These are phyloP conservation scores for Plotosus lineatus DNA, from an alignment of 2,113 vertebrate species.

Conservation along the genomic window DNA sequence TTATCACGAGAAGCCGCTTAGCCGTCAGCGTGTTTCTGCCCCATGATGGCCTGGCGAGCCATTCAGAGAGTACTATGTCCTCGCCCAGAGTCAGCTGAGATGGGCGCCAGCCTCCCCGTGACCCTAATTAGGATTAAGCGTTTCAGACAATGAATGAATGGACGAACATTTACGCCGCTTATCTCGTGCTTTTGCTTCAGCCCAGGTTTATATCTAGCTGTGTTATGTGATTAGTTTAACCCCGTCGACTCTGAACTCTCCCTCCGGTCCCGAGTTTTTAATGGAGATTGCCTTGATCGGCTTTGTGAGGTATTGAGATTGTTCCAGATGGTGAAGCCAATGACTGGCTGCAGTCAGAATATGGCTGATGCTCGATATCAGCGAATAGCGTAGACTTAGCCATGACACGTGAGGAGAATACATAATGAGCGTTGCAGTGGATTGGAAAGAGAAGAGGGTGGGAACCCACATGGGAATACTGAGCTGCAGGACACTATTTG, in stretches of 20 bases:
- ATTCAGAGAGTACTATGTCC: too few relatives aligned
- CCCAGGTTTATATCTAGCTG: neutral
- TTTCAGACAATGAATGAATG: too few relatives aligned
- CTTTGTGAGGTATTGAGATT: slow-evolving; percentile 41
- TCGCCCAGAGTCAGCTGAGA: too few relatives aligned
- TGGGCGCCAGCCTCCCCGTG: too few relatives aligned
- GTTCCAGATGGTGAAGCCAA: slow-evolving; percentile 10
- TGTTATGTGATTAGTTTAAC: slow-evolving; percentile 21
- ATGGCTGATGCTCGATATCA: neutral
- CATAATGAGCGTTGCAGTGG: slow-evolving; percentile 18
- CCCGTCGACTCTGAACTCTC: neutral
- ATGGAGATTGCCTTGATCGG: slow-evolving; percentile 33
- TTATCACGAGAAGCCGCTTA: too few relatives aligned
- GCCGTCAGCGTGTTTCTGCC: too few relatives aligned
- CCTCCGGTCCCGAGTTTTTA: slow-evolving; percentile 23
- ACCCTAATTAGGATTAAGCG: too few relatives aligned
- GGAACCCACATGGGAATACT: slow-evolving; percentile 29
- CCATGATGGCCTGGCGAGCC: too few relatives aligned
- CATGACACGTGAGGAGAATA: slow-evolving; percentile 25
- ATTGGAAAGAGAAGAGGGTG: neutral
- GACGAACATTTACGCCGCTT: neutral
- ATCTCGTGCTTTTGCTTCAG: neutral
- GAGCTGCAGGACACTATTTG: neutral
- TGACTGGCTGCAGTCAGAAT: slow-evolving; percentile 22
- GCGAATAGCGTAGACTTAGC: slow-evolving; percentile 31